Conservation (phyloP, 2,888 invertebrate species). For the Nomada ferruginata region DNA sequence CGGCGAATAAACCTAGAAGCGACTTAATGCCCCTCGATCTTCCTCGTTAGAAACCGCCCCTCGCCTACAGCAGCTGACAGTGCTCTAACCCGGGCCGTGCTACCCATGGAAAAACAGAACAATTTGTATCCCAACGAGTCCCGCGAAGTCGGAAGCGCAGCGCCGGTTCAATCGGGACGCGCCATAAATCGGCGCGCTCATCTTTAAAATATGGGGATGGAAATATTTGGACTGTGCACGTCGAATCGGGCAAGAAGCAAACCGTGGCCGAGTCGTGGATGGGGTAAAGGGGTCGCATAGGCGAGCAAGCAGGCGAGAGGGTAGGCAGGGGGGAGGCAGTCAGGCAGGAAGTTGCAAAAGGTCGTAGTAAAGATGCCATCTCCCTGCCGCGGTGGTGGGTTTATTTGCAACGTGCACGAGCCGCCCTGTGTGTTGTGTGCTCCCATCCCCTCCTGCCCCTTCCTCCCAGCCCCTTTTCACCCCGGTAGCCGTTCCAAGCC, state of each 20-base stretch:
- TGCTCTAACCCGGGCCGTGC: neutral
- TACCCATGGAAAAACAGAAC: slow-evolving; percentile 64
- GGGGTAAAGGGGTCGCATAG: slow-evolving; percentile 25
- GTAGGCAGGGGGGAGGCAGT: slow-evolving; percentile 20
- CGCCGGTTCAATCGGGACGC: slow-evolving; percentile 42
- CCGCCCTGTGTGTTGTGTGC: slow-evolving; percentile 36
- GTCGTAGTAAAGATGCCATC: slow-evolving; percentile 81
- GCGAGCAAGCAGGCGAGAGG: neutral
- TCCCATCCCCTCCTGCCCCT: slow-evolving; percentile 23
- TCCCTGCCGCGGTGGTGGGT: slow-evolving; percentile 68
- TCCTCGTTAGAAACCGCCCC: slow-evolving; percentile 28
- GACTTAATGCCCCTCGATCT: slow-evolving; percentile 31
- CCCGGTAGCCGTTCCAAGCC: slow-evolving; percentile 60
- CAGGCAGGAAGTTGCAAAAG: slow-evolving; percentile 75
- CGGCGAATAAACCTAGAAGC: slow-evolving; percentile 11
- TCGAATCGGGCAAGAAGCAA: slow-evolving; percentile 68
- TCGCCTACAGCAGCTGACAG: neutral
- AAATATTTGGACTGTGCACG: slow-evolving; percentile 79
- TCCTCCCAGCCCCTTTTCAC: neutral
- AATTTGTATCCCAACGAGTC: slow-evolving; percentile 64
- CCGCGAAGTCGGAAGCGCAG: slow-evolving; percentile 53
- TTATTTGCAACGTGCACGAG: slow-evolving; percentile 71
- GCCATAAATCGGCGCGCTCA: slow-evolving; percentile 81
- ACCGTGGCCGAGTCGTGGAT: slow-evolving; percentile 8
- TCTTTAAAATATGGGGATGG: slow-evolving; percentile 83